These are phyloP conservation scores for Macrocentrus cingulum DNA, from an alignment of 1,140 invertebrate genomes.

Conservation along the genomic window DNA sequence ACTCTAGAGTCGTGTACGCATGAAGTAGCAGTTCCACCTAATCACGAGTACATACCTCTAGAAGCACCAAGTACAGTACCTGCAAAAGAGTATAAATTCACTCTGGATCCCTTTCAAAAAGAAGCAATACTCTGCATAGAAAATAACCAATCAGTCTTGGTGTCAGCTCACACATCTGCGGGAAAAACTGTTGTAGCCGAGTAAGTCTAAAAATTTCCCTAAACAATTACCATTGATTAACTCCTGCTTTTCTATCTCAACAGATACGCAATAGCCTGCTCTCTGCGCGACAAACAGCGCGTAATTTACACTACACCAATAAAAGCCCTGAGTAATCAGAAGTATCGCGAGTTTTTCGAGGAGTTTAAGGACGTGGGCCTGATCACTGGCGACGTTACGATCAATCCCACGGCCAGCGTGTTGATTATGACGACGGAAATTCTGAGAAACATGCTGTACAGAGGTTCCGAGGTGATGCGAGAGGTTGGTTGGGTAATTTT, in stretches of 20 bases:
- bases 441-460: constrained; percentile 96
- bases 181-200: constrained; percentile 99
- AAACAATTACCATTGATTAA: constrained; percentile 14
- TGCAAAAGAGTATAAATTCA: constrained; percentile 92
- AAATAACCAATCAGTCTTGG: constrained; percentile 96
- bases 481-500: constrained; percentile 99
- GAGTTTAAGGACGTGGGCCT: constrained; percentile 98
- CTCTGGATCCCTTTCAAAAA: constrained; percentile 97
- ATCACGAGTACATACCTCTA: constrained; percentile 79
- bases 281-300: constrained; percentile 72
- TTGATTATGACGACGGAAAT: constrained; percentile 99
- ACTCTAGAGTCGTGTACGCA: constrained; percentile 88
- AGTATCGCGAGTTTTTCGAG: constrained; percentile 97
- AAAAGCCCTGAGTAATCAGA: constrained; percentile 99
- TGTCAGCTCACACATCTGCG: constrained; percentile 99
- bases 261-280: constrained; percentile 74
- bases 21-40: constrained; percentile 88
- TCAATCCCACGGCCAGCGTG: constrained; percentile 96
- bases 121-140: constrained; percentile 97
- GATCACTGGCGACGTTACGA: constrained; percentile 98
- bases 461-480: constrained; percentile 96
- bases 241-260: constrained; percentile 30
- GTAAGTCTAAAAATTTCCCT: constrained; percentile 64
- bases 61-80: constrained; percentile 66
- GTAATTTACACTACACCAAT: constrained; percentile 99